Evolutionary conservation across 2,888 invertebrate genomes (phyloP), one percentile per base, ranked within the genome.

Genomic region (Didymodactylos carnosus): DNA sequence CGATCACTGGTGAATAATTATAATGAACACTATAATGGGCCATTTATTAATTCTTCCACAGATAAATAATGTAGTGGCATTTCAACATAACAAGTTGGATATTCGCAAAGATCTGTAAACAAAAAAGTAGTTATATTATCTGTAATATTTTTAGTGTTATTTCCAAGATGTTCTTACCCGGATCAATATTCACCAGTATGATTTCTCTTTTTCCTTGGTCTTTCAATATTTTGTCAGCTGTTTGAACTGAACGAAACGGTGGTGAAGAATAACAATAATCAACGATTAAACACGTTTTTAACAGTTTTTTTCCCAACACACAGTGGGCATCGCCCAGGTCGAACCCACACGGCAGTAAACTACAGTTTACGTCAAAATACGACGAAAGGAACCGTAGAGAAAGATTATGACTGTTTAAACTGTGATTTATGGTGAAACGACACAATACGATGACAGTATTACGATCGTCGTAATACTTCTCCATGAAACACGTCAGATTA

Each of bases 161-260:
- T 29, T 7, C n/a, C 35, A 29, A 29, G 14, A 14, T 53, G 10
- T 29, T 49, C 53, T 95, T 84, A 0, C 91, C 92, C 0, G 93
- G 92, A 81, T 95, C 95, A 25, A 95, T 86, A 78, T 78, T 76
- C 62, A 82, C 77, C 69, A 76, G 53, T 7, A 76, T 70, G 16
- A 72, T 43, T 19, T 70, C 71, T 19, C 76, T 84, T 5, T 88
- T 79, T 40, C 88, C 88, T 87, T 78, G 76, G 86, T 86, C 86
- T 81, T 84, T 83, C 35, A 87, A 79, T 40, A 87, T 80, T 75
- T 83, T 83, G 19, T 83, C 80, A 39, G 86, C 85, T 16, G 95
- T 95, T 84, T 95, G 92, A 41, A 95, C 87, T 84, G 93, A 94
- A 74, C 95, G 87, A 77, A 92, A 87, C 27, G 94, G 90, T 0